Evolutionary conservation across 2,797 vertebrate species (phyloP).

Genomic region (Hafferia zeledoni): DNA sequence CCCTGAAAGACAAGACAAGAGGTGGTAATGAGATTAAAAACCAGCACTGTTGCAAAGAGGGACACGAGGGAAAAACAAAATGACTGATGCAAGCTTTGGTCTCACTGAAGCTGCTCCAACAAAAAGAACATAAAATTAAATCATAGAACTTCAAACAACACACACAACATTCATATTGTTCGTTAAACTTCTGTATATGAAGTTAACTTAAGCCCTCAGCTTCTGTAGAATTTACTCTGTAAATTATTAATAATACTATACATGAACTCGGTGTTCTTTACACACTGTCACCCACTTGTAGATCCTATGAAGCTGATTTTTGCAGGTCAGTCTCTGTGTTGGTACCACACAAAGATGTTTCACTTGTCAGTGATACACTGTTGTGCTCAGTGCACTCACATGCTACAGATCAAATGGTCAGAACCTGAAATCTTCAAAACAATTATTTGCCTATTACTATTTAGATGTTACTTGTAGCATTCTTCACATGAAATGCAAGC

Average conservation of each 20-base stretch:
- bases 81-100: fast-evolving
- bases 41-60: neutral
- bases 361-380: neutral
- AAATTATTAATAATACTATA: neutral
- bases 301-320: neutral
- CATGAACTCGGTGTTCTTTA: neutral
- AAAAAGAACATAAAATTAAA: neutral
- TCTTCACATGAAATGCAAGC: neutral
- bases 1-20: slow-evolving; percentile 78
- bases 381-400: neutral
- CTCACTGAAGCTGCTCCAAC: neutral
- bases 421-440: neutral
- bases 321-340: neutral
- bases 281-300: neutral
- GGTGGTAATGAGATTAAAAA: neutral
- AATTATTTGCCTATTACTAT: neutral
- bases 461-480: neutral
- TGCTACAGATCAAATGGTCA: neutral
- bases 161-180: neutral
- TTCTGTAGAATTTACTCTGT: neutral
- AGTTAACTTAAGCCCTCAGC: neutral
- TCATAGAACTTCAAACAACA: neutral
- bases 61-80: neutral
- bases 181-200: neutral
- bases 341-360: neutral